Conservation (phyloP, 2,888 invertebrate genomes). For the Hoplodrina ambigua region DNA sequence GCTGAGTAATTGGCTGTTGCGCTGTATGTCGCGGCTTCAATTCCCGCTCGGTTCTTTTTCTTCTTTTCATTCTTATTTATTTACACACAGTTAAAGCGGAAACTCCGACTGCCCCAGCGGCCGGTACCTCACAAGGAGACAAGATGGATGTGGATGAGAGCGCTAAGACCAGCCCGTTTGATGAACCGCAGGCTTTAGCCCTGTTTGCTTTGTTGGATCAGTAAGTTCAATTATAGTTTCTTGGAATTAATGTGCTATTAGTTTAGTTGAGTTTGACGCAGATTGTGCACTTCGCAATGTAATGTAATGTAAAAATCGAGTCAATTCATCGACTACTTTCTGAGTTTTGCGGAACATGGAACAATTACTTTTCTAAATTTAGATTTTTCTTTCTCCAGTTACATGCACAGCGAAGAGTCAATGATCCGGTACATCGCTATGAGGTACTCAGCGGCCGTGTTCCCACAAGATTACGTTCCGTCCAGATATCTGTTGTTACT, state of each 20-base stretch:
- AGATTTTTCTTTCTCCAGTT: slow-evolving; percentile 83
- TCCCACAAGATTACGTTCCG: slow-evolving; percentile 95
- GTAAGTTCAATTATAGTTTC: slow-evolving; percentile 71
- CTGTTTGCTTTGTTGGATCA: slow-evolving; percentile 86
- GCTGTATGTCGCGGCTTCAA: too few relatives aligned
- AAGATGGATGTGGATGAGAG: slow-evolving; percentile 80
- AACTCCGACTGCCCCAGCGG: slow-evolving; percentile 61
- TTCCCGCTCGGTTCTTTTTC: too few relatives aligned
- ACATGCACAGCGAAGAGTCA: slow-evolving; percentile 94
- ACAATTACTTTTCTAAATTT: too few relatives aligned
- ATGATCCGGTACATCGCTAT: slow-evolving; percentile 96
- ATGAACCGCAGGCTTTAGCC: slow-evolving; percentile 84
- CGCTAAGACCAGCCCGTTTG: slow-evolving; percentile 71
- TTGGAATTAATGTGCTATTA: too few relatives aligned
- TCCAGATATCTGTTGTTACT: slow-evolving; percentile 95
- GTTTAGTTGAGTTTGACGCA: too few relatives aligned
- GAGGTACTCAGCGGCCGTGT: slow-evolving; percentile 95
- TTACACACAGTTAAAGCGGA: slow-evolving; percentile 65
- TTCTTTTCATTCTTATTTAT: too few relatives aligned
- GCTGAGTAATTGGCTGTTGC: too few relatives aligned
- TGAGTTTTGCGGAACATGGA: too few relatives aligned
- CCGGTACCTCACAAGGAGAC: slow-evolving; percentile 71
- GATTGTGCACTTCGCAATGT: too few relatives aligned
- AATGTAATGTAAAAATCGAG: too few relatives aligned
- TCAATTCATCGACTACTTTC: too few relatives aligned